Evolutionary conservation across 1,140 invertebrate genomes (phyloP).

Genomic region (Drosophila burlai): DNA sequence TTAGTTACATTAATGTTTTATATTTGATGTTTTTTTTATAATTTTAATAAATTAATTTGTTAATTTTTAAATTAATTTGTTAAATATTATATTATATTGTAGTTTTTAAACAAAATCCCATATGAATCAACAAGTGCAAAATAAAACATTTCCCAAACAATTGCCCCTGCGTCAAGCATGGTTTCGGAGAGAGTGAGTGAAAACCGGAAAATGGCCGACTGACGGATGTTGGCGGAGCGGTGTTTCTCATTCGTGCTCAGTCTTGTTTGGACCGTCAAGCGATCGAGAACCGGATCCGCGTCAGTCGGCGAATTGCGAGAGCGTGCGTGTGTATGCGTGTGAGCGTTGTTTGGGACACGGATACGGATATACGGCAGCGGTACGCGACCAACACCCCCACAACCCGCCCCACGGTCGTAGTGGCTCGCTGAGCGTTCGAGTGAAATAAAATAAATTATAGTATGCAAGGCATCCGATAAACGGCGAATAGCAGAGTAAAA

Average conservation of each 20-base stretch:
- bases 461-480: conserved; percentile 56
- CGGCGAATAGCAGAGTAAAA: conserved; percentile 67
- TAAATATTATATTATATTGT: not conserved
- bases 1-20: not conserved
- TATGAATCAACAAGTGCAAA: conserved; percentile 54
- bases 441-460: conserved; percentile 55
- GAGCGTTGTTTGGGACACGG: conserved; percentile 60
- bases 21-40: not conserved
- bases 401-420: conserved; percentile 54
- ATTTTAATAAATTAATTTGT: not conserved
- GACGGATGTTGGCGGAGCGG: conserved; percentile 13
- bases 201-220: conserved; percentile 52
- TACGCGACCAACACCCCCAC: conserved; percentile 66
- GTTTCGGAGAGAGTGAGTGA: not conserved
- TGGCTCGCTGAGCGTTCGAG: conserved; percentile 49
- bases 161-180: conserved; percentile 42
- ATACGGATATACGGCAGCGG: conserved; percentile 48
- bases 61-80: not conserved
- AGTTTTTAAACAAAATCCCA: not conserved
- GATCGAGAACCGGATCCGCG: conserved; percentile 39
- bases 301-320: conserved; percentile 51
- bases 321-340: conserved; percentile 53
- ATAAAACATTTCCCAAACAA: conserved; percentile 74
- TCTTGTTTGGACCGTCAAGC: conserved; percentile 73
- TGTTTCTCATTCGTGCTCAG: too few relatives aligned